Evolutionary conservation across 1,140 invertebrate species (phyloP), one percentile per base, ranked within the genome.

Genomic region (Danaus plexippus): DNA sequence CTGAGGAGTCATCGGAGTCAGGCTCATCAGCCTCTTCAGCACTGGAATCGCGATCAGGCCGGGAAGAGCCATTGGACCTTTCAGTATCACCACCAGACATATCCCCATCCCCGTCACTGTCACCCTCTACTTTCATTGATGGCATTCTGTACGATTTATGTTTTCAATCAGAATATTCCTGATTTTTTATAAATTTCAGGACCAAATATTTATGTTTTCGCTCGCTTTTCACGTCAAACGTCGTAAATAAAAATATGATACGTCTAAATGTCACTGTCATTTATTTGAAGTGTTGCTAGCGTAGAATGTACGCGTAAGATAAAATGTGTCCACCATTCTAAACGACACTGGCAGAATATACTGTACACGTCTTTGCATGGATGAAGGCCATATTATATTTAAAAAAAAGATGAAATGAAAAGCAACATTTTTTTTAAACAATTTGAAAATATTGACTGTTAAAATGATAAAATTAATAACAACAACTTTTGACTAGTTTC

Each of bases 1-100:
- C 97, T 75, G 92, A 94, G 52, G 92, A 93, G 75, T 94, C 93
- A 88, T 94, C 92, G 9, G 92, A 93, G 59, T 94, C 93, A 13
- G 89, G 92, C 64, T 93, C 92, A 71, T 92, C 91, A 50, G 89
- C 89, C 71, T 90, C 89, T 59, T 92, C 92, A 57, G 91, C 92
- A 64, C 92, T 93, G 63, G 92, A 92, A 58, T 93, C 92, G 15
- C 91, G 88, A 32, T 90, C 91, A 13, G 86, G 90, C 60, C 89
- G 85, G 57, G 90, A 91, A 15, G 88, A 89, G 42, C 86, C 88
- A 59, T 88, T 90, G 43, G 91, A 90, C 61, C 87, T 87, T 65
- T 91, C 90, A 13, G 90, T 90, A 61, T 91, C 90, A 32, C 88
- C 90, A 9, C 89, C 90, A 59, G 91, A 92, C 64, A 91, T 76